A percentile compares a stretch with the other conserved stretches of the same genome.
phyloP scores from a whole-genome alignment of 2,797 vertebrate species.

The Pteronotus mesoamericanus region DNA sequence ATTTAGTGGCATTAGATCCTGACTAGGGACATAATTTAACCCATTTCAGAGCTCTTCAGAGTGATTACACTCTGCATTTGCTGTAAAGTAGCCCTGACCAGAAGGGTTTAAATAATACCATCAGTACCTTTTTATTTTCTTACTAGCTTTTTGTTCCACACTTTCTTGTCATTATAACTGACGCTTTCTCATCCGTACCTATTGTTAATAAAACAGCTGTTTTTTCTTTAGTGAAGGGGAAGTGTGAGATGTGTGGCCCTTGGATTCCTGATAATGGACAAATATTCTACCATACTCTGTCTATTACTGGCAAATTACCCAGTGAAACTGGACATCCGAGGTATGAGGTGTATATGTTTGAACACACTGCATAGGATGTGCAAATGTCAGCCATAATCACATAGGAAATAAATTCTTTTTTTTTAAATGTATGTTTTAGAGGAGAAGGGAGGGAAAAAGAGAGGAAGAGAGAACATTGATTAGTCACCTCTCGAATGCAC shows the following conservation, averaged over 20 bases:
- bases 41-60: constrained; percentile 24
- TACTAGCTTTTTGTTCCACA: constrained; percentile 26
- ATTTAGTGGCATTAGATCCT: constrained; percentile 4
- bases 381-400: neutral
- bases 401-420: neutral
- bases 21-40: constrained; percentile 14
- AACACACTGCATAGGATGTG: no score
- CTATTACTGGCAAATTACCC: constrained; percentile 87
- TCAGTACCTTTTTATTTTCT: neutral
- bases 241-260: constrained; percentile 87
- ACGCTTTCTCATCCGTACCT: neutral
- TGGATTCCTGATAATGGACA: constrained; percentile 91
- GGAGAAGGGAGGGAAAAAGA: no score
- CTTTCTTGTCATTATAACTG: constrained; percentile 10
- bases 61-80: constrained; percentile 12
- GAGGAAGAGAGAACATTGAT: no score
- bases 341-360: constrained; percentile 61
- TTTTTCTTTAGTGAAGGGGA: constrained; percentile 73
- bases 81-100: neutral
- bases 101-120: neutral
- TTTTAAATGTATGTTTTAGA: no score
- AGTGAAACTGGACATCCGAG: constrained; percentile 90
- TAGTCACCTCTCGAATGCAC: no score
- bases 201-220: constrained; percentile 39
- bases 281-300: constrained; percentile 90